Conservation (phyloP, 2,888 invertebrate genomes). For the Caenorhabditis sp. region DNA sequence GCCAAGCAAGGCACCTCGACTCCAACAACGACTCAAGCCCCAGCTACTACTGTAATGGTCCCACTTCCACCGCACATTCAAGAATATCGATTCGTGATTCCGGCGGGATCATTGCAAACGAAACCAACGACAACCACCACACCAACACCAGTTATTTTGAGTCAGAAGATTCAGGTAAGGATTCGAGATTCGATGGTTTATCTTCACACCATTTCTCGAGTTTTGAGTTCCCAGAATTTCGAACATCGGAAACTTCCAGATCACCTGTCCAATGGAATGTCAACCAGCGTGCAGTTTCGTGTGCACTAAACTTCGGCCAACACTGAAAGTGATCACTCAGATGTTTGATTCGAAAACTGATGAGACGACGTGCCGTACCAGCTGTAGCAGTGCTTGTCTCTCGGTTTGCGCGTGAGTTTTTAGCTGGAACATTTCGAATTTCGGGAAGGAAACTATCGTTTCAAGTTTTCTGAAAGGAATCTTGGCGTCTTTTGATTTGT, state of each 20-base stretch:
- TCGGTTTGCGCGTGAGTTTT: slow-evolving; percentile 59
- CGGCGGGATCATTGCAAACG: slow-evolving; percentile 41
- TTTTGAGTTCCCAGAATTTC: no score
- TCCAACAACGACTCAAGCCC: slow-evolving; percentile 45
- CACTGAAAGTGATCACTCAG: slow-evolving; percentile 59
- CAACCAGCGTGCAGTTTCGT: slow-evolving; percentile 62
- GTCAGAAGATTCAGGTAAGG: slow-evolving; percentile 45
- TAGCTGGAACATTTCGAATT: no score
- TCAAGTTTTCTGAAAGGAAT: no score
- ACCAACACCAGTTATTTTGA: slow-evolving; percentile 30
- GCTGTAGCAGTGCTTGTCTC: slow-evolving; percentile 51
- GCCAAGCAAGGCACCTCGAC: slow-evolving; percentile 61
- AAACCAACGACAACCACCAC: slow-evolving; percentile 30
- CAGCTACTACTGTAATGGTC: slow-evolving; percentile 30
- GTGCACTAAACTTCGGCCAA: slow-evolving; percentile 62
- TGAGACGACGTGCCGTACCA: slow-evolving; percentile 47
- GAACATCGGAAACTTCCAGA: slow-evolving; percentile 25
- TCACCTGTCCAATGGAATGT: slow-evolving; percentile 58
- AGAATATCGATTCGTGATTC: slow-evolving; percentile 70
- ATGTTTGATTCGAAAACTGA: slow-evolving; percentile 65
- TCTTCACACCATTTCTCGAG: no score
- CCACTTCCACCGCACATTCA: slow-evolving; percentile 59
- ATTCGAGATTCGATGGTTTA: neutral
- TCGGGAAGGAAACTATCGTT: neutral
- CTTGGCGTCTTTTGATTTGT: no score